A percentile compares a stretch with the other conserved stretches of the same genome.
phyloP scores from a whole-genome alignment of 2,888 invertebrate species.

The Nowickia ferox region DNA sequence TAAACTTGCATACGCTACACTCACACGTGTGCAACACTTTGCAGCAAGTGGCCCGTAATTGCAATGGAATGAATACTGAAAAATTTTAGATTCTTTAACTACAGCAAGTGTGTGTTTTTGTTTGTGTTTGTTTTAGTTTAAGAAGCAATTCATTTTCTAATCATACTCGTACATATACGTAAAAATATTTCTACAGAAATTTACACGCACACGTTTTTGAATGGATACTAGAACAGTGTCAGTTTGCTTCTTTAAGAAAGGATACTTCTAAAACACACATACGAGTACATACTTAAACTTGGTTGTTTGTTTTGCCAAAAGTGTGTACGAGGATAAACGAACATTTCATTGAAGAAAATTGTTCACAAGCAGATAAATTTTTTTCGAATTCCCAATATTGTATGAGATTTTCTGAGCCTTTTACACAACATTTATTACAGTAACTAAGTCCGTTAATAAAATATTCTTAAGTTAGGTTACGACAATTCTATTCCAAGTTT shows the following conservation, averaged over 20 bases:
- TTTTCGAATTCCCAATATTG: too few relatives aligned
- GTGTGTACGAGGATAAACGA: neutral
- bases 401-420: too few relatives aligned
- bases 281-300: too few relatives aligned
- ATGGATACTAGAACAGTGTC: neutral
- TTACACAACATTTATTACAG: too few relatives aligned
- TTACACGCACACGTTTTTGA: neutral
- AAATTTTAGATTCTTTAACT: neutral
- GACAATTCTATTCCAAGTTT: too few relatives aligned
- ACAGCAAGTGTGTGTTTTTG: conserved; percentile 13
- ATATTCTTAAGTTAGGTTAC: too few relatives aligned
- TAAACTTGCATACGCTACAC: conserved; percentile 28
- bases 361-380: neutral
- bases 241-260: neutral
- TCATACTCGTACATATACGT: neutral
- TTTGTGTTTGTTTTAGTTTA: neutral
- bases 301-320: neutral
- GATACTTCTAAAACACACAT: neutral
- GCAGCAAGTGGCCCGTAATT: conserved; percentile 10
- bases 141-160: neutral
- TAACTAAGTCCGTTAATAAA: too few relatives aligned
- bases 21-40: neutral
- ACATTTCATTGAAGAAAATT: neutral
- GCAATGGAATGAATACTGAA: neutral
- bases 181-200: neutral